Percentiles rank a stretch among this genome's conserved stretches.
Evolutionary conservation across 2,797 vertebrate species (phyloP).

Genomic region (Syndactyla subalaris): DNA sequence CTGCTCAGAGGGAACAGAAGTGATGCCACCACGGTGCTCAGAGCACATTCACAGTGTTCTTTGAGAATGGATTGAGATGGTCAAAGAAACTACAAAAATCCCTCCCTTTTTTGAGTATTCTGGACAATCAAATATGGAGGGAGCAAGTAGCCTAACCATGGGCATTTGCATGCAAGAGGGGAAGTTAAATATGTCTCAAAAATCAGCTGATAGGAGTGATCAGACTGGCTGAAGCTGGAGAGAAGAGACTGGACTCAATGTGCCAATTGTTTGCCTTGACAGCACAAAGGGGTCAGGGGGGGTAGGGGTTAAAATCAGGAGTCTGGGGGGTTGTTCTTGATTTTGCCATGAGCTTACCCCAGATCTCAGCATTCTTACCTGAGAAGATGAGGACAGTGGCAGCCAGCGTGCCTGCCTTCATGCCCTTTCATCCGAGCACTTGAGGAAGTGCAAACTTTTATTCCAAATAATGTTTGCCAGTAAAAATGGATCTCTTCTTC

Average conservation of each 20-base stretch:
- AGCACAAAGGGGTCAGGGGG: not conserved
- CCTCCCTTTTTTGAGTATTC: not conserved
- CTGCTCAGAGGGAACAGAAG: not conserved
- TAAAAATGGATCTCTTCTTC: constrained; percentile 48
- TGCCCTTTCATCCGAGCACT: not conserved
- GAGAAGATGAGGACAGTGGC: not conserved
- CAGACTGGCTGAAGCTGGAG: not conserved
- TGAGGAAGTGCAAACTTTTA: constrained; percentile 30
- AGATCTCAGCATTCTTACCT: not conserved
- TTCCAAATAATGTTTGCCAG: constrained; percentile 2
- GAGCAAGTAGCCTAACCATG: not conserved
- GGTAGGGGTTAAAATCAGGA: not conserved
- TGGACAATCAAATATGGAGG: not conserved
- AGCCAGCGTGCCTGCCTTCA: fast-evolving
- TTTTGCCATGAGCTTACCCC: not conserved
- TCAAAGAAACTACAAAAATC: not conserved
- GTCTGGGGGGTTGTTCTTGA: not conserved
- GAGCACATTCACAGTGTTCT: not conserved
- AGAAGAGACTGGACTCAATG: not conserved
- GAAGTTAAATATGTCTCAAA: not conserved
- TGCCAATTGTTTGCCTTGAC: not conserved
- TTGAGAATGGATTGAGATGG: not conserved
- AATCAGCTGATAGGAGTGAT: not conserved
- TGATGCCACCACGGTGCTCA: not conserved
- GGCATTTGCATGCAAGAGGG: not conserved